Percentiles rank a stretch among this genome's conserved stretches.
Conservation (phyloP, 2,113 vertebrate species). For the Oriolus oriolus region DNA sequence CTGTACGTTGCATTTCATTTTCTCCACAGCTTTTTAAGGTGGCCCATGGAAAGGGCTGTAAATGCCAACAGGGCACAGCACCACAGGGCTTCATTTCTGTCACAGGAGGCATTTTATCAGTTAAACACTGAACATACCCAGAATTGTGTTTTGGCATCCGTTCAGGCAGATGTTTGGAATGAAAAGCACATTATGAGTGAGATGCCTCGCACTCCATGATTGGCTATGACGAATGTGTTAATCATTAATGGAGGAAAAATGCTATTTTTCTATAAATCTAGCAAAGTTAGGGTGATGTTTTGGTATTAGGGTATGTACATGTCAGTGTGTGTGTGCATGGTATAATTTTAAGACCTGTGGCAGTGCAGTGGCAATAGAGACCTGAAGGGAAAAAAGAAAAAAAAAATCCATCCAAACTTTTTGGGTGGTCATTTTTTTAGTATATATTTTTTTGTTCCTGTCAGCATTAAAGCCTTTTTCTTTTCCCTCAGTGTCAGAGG, state of each 20-base stretch:
- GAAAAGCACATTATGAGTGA: not conserved
- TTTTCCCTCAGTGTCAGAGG: not conserved
- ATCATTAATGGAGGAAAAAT: not conserved
- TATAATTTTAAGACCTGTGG: not conserved
- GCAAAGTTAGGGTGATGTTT: not conserved
- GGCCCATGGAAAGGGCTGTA: not conserved
- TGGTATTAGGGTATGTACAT: not conserved
- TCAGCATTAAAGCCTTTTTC: not conserved
- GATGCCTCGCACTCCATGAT: not conserved
- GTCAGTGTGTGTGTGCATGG: not conserved
- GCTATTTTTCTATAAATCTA: not conserved
- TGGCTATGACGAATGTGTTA: not conserved
- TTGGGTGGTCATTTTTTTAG: not conserved
- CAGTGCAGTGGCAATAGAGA: not conserved
- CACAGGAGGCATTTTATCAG: not conserved
- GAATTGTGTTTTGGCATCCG: not conserved
- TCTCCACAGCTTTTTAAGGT: not conserved
- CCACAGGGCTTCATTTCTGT: not conserved
- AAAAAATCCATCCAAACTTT: fast-evolving
- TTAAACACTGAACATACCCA: not conserved
- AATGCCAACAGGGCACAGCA: not conserved
- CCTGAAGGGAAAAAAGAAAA: not conserved
- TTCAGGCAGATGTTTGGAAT: not conserved
- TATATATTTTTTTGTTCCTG: not conserved
- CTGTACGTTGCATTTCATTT: not conserved